A percentile compares a stretch with the other conserved stretches of the same genome.
phyloP scores from a whole-genome alignment of 2,888 invertebrate species.

The Hipparchia semele region DNA sequence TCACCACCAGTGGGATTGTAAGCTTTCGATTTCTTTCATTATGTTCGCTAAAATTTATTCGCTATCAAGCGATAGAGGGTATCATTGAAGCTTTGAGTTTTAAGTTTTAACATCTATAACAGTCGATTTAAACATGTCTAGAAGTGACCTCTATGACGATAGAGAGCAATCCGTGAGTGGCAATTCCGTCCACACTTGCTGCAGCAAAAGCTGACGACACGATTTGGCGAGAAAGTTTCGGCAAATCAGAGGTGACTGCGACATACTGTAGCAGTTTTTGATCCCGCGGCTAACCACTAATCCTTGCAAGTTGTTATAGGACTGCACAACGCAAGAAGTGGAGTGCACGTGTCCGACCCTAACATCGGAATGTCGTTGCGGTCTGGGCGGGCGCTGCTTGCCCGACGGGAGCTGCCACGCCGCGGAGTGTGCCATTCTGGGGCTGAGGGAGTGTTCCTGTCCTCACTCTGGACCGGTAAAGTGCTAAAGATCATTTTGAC shows the following conservation, averaged over 20 bases:
- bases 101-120: too few species aligned
- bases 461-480: conserved; percentile 46
- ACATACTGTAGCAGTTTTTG: too few species aligned
- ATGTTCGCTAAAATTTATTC: too few species aligned
- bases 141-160: too few species aligned
- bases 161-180: too few species aligned
- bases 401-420: conserved; percentile 70
- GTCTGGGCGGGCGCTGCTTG: conserved; percentile 72
- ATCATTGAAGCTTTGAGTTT: too few species aligned
- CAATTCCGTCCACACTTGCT: too few species aligned
- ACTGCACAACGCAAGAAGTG: conserved; percentile 61
- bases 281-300: background rate
- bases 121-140: too few species aligned
- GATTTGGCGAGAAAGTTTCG: too few species aligned
- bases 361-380: conserved; percentile 61
- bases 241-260: too few species aligned
- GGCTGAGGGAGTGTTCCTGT: conserved; percentile 73
- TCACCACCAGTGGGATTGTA: conserved; percentile 67
- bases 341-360: conserved; percentile 63
- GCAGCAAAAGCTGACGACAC: too few species aligned
- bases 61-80: too few species aligned
- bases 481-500: background rate
- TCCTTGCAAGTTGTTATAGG: conserved; percentile 49
- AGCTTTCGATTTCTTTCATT: conserved; percentile 46
- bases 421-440: conserved; percentile 73